Evolutionary conservation across 2,113 vertebrate genomes (phyloP).

Genomic region (Candoia aspera): DNA sequence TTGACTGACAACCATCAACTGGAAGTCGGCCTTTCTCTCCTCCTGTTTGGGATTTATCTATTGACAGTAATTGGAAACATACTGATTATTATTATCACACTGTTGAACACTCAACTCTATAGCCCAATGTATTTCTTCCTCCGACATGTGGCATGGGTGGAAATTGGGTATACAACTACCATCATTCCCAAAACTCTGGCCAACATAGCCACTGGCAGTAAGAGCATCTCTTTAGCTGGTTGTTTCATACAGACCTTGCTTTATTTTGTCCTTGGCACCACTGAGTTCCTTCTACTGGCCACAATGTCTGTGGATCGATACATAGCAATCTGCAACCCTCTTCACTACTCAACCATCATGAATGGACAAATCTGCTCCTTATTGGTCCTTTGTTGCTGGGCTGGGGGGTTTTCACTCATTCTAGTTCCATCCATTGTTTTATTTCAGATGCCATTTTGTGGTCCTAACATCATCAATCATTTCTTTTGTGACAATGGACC

Average conservation of each 20-base stretch:
- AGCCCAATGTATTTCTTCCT: slow-evolving; percentile 48
- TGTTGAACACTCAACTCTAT: slow-evolving; percentile 1
- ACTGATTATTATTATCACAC: slow-evolving; percentile 13
- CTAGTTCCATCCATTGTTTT: slow-evolving; percentile 3
- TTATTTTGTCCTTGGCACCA: slow-evolving; percentile 9
- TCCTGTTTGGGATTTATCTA: too few relatives aligned
- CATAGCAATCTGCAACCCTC: too few relatives aligned
- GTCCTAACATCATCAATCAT: not conserved
- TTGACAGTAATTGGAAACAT: not conserved
- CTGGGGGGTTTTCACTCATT: slow-evolving; percentile 38
- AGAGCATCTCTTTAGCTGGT: slow-evolving; percentile 5
- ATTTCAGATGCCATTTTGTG: slow-evolving; percentile 54
- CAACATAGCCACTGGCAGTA: not conserved
- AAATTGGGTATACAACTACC: slow-evolving; percentile 13
- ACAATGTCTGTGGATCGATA: too few relatives aligned
- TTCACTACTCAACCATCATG: too few relatives aligned
- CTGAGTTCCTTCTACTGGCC: too few relatives aligned
- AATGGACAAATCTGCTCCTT: too few relatives aligned
- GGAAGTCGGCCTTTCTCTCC: too few relatives aligned
- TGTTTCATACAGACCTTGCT: slow-evolving; percentile 47
- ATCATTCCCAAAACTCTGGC: slow-evolving; percentile 36
- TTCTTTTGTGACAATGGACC: slow-evolving; percentile 1
- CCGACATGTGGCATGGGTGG: slow-evolving; percentile 18
- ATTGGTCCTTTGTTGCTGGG: too few relatives aligned
- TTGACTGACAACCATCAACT: too few relatives aligned